A percentile compares a stretch with the other conserved stretches of the same genome.
Evolutionary conservation across 92 coral and sea anemone species (phyloP).

Genomic region (Phenganax stokvisi): DNA sequence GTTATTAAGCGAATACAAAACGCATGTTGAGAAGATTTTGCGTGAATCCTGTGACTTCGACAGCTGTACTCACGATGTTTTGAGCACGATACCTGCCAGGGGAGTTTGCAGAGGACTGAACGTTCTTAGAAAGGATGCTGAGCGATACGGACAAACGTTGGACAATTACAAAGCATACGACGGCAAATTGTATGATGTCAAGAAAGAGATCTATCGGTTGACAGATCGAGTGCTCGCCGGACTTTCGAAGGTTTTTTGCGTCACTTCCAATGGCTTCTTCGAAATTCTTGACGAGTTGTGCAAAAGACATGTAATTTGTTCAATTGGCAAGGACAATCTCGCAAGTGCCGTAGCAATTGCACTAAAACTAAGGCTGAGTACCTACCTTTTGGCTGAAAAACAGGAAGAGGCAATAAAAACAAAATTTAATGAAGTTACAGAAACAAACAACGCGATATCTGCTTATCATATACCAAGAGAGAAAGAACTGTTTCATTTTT

Average conservation of each 20-base stretch:
- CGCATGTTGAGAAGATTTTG: background rate
- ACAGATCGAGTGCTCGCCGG: slow-evolving; percentile 20
- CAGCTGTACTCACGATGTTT: slow-evolving; percentile 1
- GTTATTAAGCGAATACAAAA: slow-evolving; percentile 1
- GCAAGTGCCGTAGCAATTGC: slow-evolving; percentile 32
- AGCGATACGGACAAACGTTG: slow-evolving; percentile 21
- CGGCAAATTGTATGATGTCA: slow-evolving; percentile 30
- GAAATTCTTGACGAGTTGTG: slow-evolving; percentile 18
- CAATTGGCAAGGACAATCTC: slow-evolving; percentile 7
- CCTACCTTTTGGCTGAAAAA: slow-evolving; percentile 15
- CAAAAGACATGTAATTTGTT: background rate
- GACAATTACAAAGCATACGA: slow-evolving; percentile 7
- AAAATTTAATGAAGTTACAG: background rate
- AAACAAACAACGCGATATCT: background rate
- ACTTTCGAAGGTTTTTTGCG: background rate
- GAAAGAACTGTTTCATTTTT: slow-evolving; percentile 30
- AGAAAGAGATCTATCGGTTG: slow-evolving; percentile 32
- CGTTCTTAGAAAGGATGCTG: slow-evolving; percentile 1
- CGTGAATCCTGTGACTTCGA: slow-evolving; percentile 9
- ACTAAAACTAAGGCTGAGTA: slow-evolving; percentile 15
- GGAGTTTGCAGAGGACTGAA: slow-evolving; percentile 21
- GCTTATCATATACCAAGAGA: slow-evolving; percentile 18
- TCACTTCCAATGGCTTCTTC: background rate
- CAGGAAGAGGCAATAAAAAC: slow-evolving; percentile 7
- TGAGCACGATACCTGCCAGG: background rate